Base-by-base conservation (phyloP, 2,888 invertebrate species). In the Phengaris alcon region DNA sequence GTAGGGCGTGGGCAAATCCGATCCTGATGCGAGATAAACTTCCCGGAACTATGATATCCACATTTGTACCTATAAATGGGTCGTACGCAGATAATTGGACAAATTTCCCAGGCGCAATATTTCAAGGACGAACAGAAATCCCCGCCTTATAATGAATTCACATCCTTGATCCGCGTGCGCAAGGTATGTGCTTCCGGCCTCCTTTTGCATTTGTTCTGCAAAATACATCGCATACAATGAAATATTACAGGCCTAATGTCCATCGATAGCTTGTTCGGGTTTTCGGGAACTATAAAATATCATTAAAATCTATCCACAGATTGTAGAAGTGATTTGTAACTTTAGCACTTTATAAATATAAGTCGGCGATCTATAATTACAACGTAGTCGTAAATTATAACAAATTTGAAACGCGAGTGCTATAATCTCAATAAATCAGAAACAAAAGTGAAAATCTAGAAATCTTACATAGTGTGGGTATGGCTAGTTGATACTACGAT, bases 391-490 rank as follows among this genome's bases (percentile, higher is more conserved):
- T 64, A 59, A 59, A 59, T 59, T 22, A 64, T 22, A 64, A 64
- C 35, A 12, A 5, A 64, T 44, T 64, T 64, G 64, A 64, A 64
- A 64, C 13, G 4, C 35, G 35, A 64, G 9, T 64, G 64, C 64
- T 64, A 12, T 51, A 48, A 70, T 51, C 51, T 70, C 15, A 15
- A 70, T 70, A 70, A 70, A 70, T 70, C 70, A 70, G 44, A 70
- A 70, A 15, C 12, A 70, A 70, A 70, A 64, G 70, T 51, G 70
- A 70, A 70, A 70, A 70, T 48, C 51, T 51, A 70, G 52, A 70
- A 52, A 70, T 70, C 70, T 51, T 51, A 9, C 48, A 15, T 70
- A 51, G 69, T 70, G 9, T 51, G 15, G 46, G 48, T 70, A 15
- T 10, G 48, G 10, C n/a, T 52, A 22, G 15, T n/a, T 35, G 64